Evolutionary conservation across 2,888 invertebrate species (phyloP), one percentile per base, ranked within the genome.

Genomic region (Drosophila helvetica): DNA sequence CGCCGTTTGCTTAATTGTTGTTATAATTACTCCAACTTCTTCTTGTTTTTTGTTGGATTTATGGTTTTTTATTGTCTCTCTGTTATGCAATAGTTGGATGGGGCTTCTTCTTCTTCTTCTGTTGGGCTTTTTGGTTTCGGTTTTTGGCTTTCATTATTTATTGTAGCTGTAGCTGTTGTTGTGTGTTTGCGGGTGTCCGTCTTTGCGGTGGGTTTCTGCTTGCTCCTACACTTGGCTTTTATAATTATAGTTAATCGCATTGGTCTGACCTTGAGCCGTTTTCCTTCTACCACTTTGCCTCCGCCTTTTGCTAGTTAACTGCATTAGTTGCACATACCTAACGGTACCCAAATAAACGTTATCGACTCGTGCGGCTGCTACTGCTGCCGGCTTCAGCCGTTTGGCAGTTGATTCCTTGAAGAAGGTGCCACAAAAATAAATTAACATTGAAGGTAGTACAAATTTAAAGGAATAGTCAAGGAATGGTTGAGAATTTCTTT

Each of bases 1-100:
- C 84, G 89, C 88, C 89, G 86, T 86, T 86, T 86, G 88, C 86
- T 89, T 86, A 86, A 89, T 86, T 86, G 89, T 86, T 88, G 88
- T 86, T 89, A 89, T 88, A 86, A 86, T 86, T 86, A 88, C 86
- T 87, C 71, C 72, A 70, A 66, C 75, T 76, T 74, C 56, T 46
- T 52, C 47, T n/a, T 15, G 15, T 38, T 15, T 15, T 38, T 38
- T 60, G 46, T 63, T 60, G 59, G 54, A 74, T 73, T 68, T 54
- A 38, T 59, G 42, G 60, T 70, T 56, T 55, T 55, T 69, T 57
- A 60, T 64, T 61, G 55, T 71, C 75, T 73, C 54, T 63, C 63
- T 69, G 78, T 88, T 88, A 79, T 88, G 85, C 89, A 85, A 85
- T 79, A 67, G 66, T 61, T 70, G 59, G 51, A 52, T 54, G 63